Base-by-base conservation (phyloP, 2,113 vertebrate species). In the Actinemys pallida region DNA sequence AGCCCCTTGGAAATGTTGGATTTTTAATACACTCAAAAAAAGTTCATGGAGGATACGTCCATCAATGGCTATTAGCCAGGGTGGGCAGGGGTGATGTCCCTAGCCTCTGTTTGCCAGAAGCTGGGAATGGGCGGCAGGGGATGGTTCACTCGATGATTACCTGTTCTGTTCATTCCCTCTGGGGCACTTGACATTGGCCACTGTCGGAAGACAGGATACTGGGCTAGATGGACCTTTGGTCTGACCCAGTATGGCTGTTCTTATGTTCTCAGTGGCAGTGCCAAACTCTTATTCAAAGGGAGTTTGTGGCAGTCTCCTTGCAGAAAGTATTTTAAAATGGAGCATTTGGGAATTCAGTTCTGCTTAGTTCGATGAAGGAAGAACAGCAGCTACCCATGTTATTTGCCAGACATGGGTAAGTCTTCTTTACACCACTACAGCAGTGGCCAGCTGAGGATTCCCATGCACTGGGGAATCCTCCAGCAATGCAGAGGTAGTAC, bases 361-460 rank as follows among this genome's bases (percentile, higher is more conserved):
- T 17, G 24, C 53, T 93, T 80, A 7, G 35, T 79, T 82, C 52
- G 53, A 39, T 19, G 5, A 54, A 81, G 7, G 3, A 3, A 10
- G 10, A 1, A 10, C 0, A 81, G 5, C 31, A 10, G 54, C 39
- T 20, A 57, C 69, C 80, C 10, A 12, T 0, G 0, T 24, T 47
- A 85, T 53, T 42, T 92, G 50, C 35, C 87, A 47, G 4, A 69
- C 80, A 83, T 50, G 29, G 39, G 75, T 31, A 2, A 8, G 0
- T 39, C 10, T 54, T 90, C 75, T 53, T 75, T 84, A 35, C 39
- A 8, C 25, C 78, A 29, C 82, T 83, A 39, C 72, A 91, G 56
- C 24, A 14, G 0, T 14, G 59, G 4, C 29, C 1, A 13, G 62
- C 52, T 79, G 31, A 47, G 10, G 19, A 86, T 90, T 89, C 59